A percentile compares a stretch with the other conserved stretches of the same genome.
These are phyloP conservation scores for Cosmia pyralina DNA, from an alignment of 2,888 invertebrate species.

Conservation along the genomic window DNA sequence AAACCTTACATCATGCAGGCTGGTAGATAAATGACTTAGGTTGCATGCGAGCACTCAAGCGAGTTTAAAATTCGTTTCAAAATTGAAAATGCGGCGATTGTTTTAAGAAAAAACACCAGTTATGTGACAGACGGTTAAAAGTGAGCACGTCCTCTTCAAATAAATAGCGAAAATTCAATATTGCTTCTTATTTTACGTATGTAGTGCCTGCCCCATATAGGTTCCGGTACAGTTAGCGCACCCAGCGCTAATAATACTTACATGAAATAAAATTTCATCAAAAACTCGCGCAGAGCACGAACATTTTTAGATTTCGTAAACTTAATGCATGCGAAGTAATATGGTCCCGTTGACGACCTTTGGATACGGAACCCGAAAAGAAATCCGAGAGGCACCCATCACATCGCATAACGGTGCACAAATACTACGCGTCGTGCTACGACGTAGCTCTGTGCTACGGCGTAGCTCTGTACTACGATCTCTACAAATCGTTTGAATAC, in stretches of 20 bases:
- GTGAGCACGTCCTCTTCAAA: too few relatives aligned
- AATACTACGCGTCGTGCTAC: slow-evolving; percentile 26
- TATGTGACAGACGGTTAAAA: too few relatives aligned
- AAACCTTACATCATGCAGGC: too few relatives aligned
- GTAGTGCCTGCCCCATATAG: background rate
- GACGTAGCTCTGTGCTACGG: slow-evolving; percentile 19
- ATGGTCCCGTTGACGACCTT: background rate
- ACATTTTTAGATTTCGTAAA: background rate
- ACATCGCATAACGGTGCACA: too few relatives aligned
- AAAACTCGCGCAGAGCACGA: too few relatives aligned
- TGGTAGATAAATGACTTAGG: too few relatives aligned
- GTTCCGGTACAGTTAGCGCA: background rate
- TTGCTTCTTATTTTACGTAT: background rate
- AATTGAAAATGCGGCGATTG: too few relatives aligned
- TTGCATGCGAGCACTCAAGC: too few relatives aligned
- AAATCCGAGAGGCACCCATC: background rate
- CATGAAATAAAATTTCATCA: background rate
- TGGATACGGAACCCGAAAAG: too few relatives aligned
- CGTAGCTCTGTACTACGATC: slow-evolving; percentile 4
- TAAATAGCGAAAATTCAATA: background rate
- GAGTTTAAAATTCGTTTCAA: too few relatives aligned
- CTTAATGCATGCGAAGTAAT: background rate
- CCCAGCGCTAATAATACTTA: background rate
- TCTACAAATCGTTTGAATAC: background rate
- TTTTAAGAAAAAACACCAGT: too few relatives aligned